Evolutionary conservation across 1,140 invertebrate species (phyloP).

Genomic region (Fopius arisanus): DNA sequence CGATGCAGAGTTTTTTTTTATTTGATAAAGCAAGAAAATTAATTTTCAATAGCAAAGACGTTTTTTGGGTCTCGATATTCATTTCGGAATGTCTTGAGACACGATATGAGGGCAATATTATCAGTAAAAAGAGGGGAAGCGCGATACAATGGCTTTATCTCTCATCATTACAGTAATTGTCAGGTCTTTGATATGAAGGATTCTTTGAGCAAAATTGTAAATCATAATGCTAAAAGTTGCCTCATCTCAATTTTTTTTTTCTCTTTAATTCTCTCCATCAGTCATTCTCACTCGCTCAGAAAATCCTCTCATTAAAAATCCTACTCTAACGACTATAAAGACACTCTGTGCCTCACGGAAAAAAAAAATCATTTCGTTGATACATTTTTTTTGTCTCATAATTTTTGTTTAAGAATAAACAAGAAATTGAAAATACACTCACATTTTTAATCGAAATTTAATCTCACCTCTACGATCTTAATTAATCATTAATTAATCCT

Average conservation of each 20-base stretch:
- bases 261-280: background rate
- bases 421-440: slow-evolving; percentile 4
- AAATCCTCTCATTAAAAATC: slow-evolving; percentile 1
- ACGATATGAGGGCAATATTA: background rate
- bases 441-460: background rate
- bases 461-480: background rate
- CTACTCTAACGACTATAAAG: slow-evolving; percentile 16
- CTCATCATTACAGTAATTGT: background rate
- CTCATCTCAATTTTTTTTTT: slow-evolving; percentile 5
- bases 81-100: slow-evolving; percentile 12
- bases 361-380: slow-evolving; percentile 16
- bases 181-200: slow-evolving; percentile 33
- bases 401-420: background rate
- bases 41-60: background rate
- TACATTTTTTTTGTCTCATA: background rate
- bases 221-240: slow-evolving; percentile 17
- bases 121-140: background rate
- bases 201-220: slow-evolving; percentile 35
- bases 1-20: background rate
- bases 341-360: background rate
- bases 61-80: background rate
- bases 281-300: background rate
- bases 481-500: slow-evolving; percentile 1
- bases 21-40: too few species aligned
- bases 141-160: background rate